phyloP scores from a whole-genome alignment of 2,888 invertebrate genomes.

The Pyralis farinalis region DNA sequence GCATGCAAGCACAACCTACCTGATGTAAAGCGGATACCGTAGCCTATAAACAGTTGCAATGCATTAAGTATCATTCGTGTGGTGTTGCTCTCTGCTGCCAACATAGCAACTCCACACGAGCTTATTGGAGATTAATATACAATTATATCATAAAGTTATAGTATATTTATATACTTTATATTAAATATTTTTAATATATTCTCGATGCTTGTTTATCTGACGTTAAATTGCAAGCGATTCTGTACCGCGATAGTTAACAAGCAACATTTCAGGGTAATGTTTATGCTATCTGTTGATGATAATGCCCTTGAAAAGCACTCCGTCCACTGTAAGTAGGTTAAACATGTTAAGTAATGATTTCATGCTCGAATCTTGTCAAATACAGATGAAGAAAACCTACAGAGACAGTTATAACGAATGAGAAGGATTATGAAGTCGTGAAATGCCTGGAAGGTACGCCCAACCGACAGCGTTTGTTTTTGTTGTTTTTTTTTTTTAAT shows the following conservation, averaged over 20 bases:
- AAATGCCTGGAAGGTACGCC: conserved; percentile 21
- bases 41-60: too few relatives aligned
- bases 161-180: too few relatives aligned
- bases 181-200: too few relatives aligned
- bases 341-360: conserved; percentile 14
- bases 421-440: conserved; percentile 18
- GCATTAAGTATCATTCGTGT: too few relatives aligned
- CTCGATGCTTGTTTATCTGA: not conserved
- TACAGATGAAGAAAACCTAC: conserved; percentile 27
- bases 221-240: conserved; percentile 4
- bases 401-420: conserved; percentile 23
- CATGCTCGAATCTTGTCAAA: conserved; percentile 27
- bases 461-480: too few relatives aligned
- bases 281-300: conserved; percentile 12
- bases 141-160: too few relatives aligned
- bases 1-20: too few relatives aligned
- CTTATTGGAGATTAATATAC: too few relatives aligned
- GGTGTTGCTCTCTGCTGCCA: too few relatives aligned
- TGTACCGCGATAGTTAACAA: conserved; percentile 5
- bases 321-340: conserved; percentile 12
- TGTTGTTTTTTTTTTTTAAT: too few relatives aligned
- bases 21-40: too few relatives aligned
- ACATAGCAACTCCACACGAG: too few relatives aligned
- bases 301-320: conserved; percentile 13
- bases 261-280: conserved; percentile 8